These are phyloP conservation scores for Siphlonurus alternatus DNA, from an alignment of 2,888 invertebrate genomes.

Conservation along the genomic window DNA sequence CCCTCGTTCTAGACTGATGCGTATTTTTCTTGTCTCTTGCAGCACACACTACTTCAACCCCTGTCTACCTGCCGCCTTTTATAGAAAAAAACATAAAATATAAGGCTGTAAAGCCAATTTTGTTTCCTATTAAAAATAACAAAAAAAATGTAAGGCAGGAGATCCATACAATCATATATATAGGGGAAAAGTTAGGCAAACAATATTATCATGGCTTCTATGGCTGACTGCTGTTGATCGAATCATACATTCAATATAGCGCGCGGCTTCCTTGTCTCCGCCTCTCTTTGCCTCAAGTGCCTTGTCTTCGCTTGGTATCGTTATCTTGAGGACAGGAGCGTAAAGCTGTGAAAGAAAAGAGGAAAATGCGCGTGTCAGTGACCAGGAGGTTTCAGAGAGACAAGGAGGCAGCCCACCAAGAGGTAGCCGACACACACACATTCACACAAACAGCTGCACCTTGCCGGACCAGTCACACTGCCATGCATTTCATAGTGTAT, in stretches of 20 bases:
- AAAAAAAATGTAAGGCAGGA: not conserved
- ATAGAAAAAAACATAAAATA: not conserved
- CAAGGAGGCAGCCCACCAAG: not conserved
- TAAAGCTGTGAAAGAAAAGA: not conserved
- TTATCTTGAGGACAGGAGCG: not conserved
- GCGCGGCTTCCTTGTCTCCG: not conserved
- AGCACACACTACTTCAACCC: not conserved
- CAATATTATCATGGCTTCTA: not conserved
- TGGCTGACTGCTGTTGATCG: not conserved
- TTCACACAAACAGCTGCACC: not conserved
- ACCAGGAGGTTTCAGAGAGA: not conserved
- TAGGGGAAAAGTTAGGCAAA: not conserved
- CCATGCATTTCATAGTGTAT: not conserved
- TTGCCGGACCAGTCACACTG: not conserved
- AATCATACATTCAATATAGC: not conserved
- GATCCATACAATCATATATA: no score
- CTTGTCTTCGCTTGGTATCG: not conserved
- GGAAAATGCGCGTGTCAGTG: not conserved
- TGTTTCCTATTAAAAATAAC: not conserved
- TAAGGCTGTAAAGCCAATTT: no score
- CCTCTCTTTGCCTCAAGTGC: not conserved
- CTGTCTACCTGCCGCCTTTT: not conserved
- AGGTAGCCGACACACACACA: not conserved
- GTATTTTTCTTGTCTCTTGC: not conserved
- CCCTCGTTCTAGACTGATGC: not conserved